phyloP scores from a whole-genome alignment of 2,888 invertebrate genomes.

The Phlogophora meticulosa region DNA sequence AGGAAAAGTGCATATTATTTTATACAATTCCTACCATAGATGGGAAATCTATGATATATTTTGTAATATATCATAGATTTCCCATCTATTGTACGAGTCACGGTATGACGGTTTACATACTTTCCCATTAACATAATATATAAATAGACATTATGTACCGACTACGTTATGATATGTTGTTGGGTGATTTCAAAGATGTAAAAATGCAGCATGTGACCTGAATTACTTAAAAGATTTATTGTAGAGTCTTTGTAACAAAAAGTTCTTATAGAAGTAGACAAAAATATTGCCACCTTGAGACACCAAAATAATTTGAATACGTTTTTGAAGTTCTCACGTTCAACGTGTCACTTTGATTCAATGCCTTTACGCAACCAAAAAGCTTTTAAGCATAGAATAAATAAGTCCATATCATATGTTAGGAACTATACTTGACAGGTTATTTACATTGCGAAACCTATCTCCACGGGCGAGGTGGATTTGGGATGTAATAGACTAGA shows the following conservation, averaged over 20 bases:
- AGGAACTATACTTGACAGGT: conserved; percentile 39
- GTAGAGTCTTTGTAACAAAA: too few relatives aligned
- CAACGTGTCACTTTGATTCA: conserved; percentile 30
- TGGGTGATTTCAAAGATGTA: neutral
- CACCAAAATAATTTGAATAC: neutral
- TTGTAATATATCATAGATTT: too few relatives aligned
- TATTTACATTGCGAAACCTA: conserved; percentile 48
- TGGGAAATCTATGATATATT: too few relatives aligned
- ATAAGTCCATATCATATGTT: conserved; percentile 27
- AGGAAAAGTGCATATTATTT: too few relatives aligned
- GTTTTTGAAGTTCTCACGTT: conserved; percentile 1
- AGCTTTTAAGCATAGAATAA: conserved; percentile 30
- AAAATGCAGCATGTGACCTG: too few relatives aligned
- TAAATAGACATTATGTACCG: too few relatives aligned
- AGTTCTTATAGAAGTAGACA: neutral
- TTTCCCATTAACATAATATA: too few relatives aligned
- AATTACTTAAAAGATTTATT: too few relatives aligned
- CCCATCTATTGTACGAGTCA: too few relatives aligned
- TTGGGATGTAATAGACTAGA: conserved; percentile 52
- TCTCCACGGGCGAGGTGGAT: conserved; percentile 38
- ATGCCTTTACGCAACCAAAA: conserved; percentile 32
- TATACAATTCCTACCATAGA: too few relatives aligned
- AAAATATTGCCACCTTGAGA: conserved; percentile 1
- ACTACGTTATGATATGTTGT: too few relatives aligned
- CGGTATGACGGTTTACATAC: too few relatives aligned